Base-by-base conservation (phyloP, 2,888 invertebrate species). In the Phymatocera aterrima region DNA sequence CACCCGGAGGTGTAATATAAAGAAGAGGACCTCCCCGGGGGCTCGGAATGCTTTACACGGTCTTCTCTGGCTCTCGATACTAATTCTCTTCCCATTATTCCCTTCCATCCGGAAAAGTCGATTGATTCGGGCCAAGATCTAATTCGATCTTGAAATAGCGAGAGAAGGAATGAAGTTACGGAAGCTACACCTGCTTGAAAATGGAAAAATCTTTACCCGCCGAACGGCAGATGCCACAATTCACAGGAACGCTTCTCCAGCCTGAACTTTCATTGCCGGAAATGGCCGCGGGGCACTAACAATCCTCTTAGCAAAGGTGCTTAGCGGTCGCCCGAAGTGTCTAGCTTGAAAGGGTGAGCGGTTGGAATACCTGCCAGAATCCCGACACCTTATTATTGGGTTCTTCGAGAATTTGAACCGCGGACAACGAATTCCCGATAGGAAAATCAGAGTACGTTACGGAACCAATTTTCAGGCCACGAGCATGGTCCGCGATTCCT, bases 231-330 rank as follows among this genome's bases (percentile, higher is more conserved):
- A 64, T 64, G 64, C 37, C 34, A 3, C 10, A 64, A 64, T 64
- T 64, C 64, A 37, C 64, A 64, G 57, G 15, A 57, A 28, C 12
- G 12, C n/a, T 3, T 3, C 12, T 57, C 24, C 18, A 37, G 21
- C 37, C 37, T 40, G 15, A 8, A 40, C 10, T 10, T 1, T 31
- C 61, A 61, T 61, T 34, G 24, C 4, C 31, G 31, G 61, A 61
- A 61, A 61, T 31, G n/a, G 64, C 64, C 64, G 37, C 64, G 64
- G 64, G 64, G 37, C 64, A 10, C 37, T 64, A 64, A 64, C 64
- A 64, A 64, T 64, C 64, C 64, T 64, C 64, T 64, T 34, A 40
- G 64, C 18, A 18, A 64, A 64, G 64, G 64, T 64, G 64, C 64
- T 64, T 64, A 64, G 34, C 64, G 64, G 64, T 37, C 5, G 64